A percentile compares a stretch with the other conserved stretches of the same genome.
Conservation (phyloP, 2,888 invertebrate species). For the Brenthis hecate region DNA sequence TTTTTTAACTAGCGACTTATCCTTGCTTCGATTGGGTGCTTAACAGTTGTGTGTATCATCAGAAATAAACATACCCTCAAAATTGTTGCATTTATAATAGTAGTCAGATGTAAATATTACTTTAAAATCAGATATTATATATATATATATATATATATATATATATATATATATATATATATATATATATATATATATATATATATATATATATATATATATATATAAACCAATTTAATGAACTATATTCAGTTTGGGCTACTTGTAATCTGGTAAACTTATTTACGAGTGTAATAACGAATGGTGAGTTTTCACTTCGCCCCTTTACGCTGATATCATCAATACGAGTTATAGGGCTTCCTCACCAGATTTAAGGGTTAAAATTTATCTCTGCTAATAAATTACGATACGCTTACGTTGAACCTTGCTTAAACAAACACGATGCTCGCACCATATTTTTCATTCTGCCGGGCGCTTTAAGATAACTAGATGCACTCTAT, state of each 20-base stretch:
- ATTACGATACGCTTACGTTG: conserved; percentile 56
- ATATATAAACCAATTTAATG: not conserved
- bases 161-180: too few species aligned
- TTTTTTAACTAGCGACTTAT: too few species aligned
- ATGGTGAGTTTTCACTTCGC: conserved; percentile 33
- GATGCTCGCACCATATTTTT: conserved; percentile 71
- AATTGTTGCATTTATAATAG: too few species aligned
- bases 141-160: too few species aligned
- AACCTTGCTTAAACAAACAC: conserved; percentile 70
- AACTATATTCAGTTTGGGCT: not conserved
- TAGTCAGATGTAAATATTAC: too few species aligned
- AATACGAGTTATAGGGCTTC: conserved; percentile 59
- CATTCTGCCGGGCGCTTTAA: conserved; percentile 46
- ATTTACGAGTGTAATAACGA: conserved; percentile 5
- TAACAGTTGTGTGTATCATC: too few species aligned
- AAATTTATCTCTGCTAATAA: conserved; percentile 74
- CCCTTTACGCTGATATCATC: conserved; percentile 54
- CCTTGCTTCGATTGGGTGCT: too few species aligned
- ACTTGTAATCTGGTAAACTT: conserved; percentile 3
- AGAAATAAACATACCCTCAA: too few species aligned
- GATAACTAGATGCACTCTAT: conserved; percentile 3
- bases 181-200: too few species aligned
- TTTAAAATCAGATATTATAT: too few species aligned
- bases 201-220: too few species aligned
- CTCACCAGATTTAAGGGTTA: conserved; percentile 54